Evolutionary conservation across 2,797 vertebrate species (phyloP).

Genomic region (Chanos chanos): DNA sequence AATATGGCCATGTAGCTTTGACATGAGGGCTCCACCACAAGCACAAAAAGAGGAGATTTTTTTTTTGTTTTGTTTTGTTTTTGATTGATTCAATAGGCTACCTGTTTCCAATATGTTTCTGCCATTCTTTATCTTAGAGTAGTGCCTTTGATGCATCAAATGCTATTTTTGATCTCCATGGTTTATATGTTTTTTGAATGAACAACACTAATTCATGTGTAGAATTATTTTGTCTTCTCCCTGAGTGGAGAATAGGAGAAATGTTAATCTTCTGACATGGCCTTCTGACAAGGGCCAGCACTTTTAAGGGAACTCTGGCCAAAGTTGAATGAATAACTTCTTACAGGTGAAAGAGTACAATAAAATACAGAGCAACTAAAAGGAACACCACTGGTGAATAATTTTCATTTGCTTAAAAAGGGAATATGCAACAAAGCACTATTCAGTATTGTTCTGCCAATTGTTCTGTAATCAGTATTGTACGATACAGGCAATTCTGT

Average conservation of each 20-base stretch:
- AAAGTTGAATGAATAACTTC: slow-evolving; percentile 35
- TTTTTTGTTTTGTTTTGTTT: background rate
- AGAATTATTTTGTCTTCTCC: slow-evolving; percentile 33
- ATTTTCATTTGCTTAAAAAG: slow-evolving; percentile 30
- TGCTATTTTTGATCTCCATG: slow-evolving; percentile 23
- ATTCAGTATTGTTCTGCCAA: slow-evolving; percentile 52
- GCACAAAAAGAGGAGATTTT: slow-evolving; percentile 17
- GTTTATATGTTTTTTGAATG: slow-evolving; percentile 17
- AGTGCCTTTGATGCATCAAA: slow-evolving; percentile 32
- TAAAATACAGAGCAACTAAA: slow-evolving; percentile 35
- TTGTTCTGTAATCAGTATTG: slow-evolving; percentile 65
- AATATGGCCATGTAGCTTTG: slow-evolving; percentile 43
- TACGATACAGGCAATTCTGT: slow-evolving; percentile 60
- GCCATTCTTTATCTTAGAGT: slow-evolving; percentile 26
- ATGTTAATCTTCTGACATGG: slow-evolving; percentile 47
- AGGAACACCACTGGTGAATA: too few relatives aligned
- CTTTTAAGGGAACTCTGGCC: slow-evolving; percentile 25
- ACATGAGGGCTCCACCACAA: slow-evolving; percentile 28
- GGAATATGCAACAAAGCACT: slow-evolving; percentile 43
- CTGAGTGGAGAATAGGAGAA: slow-evolving; percentile 32
- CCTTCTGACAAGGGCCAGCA: slow-evolving; percentile 40
- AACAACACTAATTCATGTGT: slow-evolving; percentile 38
- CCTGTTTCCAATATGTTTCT: slow-evolving; percentile 24
- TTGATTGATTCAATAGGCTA: slow-evolving; percentile 5
- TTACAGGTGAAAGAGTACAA: slow-evolving; percentile 27